Percentiles rank a stretch among this genome's conserved stretches.
Evolutionary conservation across 1,140 invertebrate genomes (phyloP).

Genomic region (Bombus soroeensis): DNA sequence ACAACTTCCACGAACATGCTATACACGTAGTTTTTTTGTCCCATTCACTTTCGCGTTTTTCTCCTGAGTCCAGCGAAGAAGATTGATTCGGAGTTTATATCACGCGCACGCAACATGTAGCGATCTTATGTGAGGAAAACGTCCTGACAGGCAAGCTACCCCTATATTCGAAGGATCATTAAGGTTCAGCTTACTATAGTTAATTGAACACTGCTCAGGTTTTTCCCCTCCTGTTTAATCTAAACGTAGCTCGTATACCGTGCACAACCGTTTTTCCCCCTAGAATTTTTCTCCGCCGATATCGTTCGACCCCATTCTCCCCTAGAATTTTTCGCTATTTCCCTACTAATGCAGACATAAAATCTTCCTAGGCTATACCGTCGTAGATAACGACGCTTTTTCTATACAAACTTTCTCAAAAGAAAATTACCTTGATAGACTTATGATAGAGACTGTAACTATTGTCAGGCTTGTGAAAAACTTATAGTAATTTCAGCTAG

Average conservation of each 20-base stretch:
- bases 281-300: not conserved
- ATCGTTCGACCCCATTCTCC: no score
- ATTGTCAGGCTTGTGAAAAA: not conserved
- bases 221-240: constrained; percentile 11
- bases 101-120: not conserved
- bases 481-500: not conserved
- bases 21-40: constrained; percentile 2
- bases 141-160: not conserved
- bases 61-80: not conserved
- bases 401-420: not conserved
- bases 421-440: not conserved
- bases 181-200: constrained; percentile 21
- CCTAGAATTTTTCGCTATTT: not conserved
- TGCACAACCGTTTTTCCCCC: not conserved
- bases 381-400: not conserved
- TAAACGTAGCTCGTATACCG: not conserved
- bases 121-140: constrained; percentile 10
- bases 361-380: not conserved
- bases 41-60: not conserved
- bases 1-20: not conserved
- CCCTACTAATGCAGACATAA: not conserved
- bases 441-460: not conserved
- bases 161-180: constrained; percentile 34
- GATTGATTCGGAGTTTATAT: constrained; percentile 31
- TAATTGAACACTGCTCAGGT: constrained; percentile 24